Evolutionary conservation across 2,888 invertebrate species (phyloP).

Genomic region (Eupithecia tripunctaria): DNA sequence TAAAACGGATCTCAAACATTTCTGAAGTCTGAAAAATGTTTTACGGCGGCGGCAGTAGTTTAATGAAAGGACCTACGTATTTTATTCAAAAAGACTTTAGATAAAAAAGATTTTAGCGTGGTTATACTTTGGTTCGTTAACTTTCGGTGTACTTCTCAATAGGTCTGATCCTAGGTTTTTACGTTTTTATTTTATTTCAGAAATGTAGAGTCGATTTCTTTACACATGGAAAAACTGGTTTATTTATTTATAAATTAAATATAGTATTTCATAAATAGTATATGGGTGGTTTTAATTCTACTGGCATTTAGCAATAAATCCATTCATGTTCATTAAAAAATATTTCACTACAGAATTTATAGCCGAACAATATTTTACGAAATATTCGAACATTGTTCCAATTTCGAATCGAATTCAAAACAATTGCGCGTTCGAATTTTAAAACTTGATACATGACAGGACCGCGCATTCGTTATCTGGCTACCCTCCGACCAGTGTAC

Average conservation of each 20-base stretch:
- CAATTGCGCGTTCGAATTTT: slow-evolving; percentile 55
- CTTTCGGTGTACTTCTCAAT: neutral
- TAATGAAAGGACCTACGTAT: slow-evolving; percentile 15
- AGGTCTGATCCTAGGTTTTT: neutral
- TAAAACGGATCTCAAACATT: slow-evolving; percentile 59
- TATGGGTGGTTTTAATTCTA: neutral
- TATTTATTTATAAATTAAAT: too few relatives aligned
- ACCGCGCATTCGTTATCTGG: slow-evolving; percentile 70
- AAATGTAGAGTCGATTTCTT: neutral
- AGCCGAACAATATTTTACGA: slow-evolving; percentile 9
- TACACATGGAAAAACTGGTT: neutral
- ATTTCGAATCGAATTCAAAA: slow-evolving; percentile 46
- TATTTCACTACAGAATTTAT: slow-evolving; percentile 10
- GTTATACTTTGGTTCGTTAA: neutral
- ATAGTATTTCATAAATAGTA: too few relatives aligned
- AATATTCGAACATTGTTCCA: slow-evolving; percentile 45
- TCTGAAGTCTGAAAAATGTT: slow-evolving; percentile 52
- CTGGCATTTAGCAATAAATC: neutral
- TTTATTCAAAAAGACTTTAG: neutral
- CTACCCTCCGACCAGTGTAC: slow-evolving; percentile 43
- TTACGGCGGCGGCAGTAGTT: slow-evolving; percentile 37
- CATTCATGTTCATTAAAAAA: neutral
- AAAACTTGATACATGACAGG: slow-evolving; percentile 71
- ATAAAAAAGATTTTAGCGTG: slow-evolving; percentile 1
- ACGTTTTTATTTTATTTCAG: neutral